Conservation (phyloP, 1,140 invertebrate species). For the Catajapyx aquilonaris region DNA sequence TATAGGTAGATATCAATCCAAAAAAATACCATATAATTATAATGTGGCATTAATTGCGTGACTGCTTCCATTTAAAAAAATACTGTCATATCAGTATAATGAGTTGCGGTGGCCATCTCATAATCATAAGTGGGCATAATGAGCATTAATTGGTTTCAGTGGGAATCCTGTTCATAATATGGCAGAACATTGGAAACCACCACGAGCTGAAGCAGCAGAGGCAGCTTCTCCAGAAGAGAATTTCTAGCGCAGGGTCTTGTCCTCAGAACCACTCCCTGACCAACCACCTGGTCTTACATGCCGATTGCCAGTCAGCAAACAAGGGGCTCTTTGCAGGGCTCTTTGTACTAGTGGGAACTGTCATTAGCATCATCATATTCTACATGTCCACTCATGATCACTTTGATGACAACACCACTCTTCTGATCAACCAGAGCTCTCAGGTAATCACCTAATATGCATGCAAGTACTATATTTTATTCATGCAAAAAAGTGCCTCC, state of each 20-base stretch:
- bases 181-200: constrained; percentile 42
- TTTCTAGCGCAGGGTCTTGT: neutral
- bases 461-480: too few relatives aligned
- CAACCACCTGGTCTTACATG: constrained; percentile 38
- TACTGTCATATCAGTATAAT: too few relatives aligned
- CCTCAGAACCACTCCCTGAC: constrained; percentile 9
- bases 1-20: constrained; percentile 27
- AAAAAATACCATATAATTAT: too few relatives aligned
- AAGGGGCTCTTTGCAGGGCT: constrained; percentile 43
- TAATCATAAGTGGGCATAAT: too few relatives aligned
- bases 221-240: neutral
- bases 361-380: constrained; percentile 42
- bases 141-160: too few relatives aligned
- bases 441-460: neutral
- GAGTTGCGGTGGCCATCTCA: too few relatives aligned
- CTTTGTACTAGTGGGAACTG: constrained; percentile 33
- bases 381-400: constrained; percentile 35
- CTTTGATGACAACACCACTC: neutral
- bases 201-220: constrained; percentile 11
- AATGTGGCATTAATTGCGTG: too few relatives aligned
- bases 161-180: constrained; percentile 46
- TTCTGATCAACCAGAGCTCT: neutral
- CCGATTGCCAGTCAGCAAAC: constrained; percentile 48
- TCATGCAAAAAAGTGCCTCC: constrained; percentile 3
- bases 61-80: too few relatives aligned